These are phyloP conservation scores for Hyla sarda DNA, from an alignment of 2,113 vertebrate genomes.

Conservation along the genomic window DNA sequence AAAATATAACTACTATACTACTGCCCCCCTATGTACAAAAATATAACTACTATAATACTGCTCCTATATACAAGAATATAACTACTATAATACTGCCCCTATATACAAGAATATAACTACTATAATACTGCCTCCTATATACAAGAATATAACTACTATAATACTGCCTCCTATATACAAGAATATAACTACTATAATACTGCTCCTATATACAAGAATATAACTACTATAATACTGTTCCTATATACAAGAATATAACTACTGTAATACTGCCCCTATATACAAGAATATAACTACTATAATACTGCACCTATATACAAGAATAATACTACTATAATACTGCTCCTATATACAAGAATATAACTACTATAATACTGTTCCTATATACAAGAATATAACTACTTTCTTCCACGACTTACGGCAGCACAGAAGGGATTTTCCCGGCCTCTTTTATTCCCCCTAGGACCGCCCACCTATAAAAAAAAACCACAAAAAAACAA, in stretches of 20 bases:
- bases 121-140: neutral
- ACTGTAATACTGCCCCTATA: constrained; percentile 1
- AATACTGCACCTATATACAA: neutral
- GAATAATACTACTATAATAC: neutral
- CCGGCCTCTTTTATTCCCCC: too few species aligned
- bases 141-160: constrained; percentile 13
- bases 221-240: neutral
- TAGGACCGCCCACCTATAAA: too few species aligned
- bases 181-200: constrained; percentile 14
- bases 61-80: neutral
- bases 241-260: neutral
- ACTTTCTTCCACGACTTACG: too few species aligned
- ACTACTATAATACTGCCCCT: neutral
- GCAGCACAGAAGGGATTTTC: too few species aligned
- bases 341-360: constrained; percentile 2
- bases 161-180: neutral
- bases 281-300: constrained; percentile 11
- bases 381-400: neutral
- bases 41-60: too few species aligned
- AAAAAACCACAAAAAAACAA: too few species aligned
- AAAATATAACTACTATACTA: too few species aligned
- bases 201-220: neutral
- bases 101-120: neutral
- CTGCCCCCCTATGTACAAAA: too few species aligned
- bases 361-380: neutral